These are phyloP conservation scores for Episyrphus balteatus DNA, from an alignment of 1,140 invertebrate genomes.

Conservation along the genomic window DNA sequence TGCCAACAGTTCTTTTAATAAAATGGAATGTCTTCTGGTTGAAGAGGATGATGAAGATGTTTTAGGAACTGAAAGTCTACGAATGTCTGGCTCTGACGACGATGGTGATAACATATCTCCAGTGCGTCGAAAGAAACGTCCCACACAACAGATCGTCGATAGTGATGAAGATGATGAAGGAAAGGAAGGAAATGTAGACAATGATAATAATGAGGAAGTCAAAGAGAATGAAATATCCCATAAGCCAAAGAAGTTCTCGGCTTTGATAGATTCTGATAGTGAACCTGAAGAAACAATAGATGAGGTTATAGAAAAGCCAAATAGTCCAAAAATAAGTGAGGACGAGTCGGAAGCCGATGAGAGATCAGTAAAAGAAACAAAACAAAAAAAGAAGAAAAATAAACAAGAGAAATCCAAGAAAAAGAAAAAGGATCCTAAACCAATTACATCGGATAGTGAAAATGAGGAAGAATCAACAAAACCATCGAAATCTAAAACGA, in stretches of 20 bases:
- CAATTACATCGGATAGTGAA: conserved; percentile 8
- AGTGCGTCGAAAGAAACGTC: conserved; percentile 7
- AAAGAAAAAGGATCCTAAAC: conserved; percentile 15
- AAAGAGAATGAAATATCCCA: neutral
- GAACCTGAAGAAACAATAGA: conserved; percentile 2
- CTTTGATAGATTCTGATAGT: conserved; percentile 17
- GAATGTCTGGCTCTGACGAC: conserved; percentile 28
- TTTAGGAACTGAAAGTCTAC: conserved; percentile 21
- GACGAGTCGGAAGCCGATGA: conserved; percentile 7
- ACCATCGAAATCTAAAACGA: neutral
- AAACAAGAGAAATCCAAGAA: conserved; percentile 2
- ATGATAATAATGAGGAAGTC: conserved; percentile 6
- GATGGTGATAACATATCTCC: neutral
- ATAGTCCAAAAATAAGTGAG: neutral
- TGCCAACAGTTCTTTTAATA: too few species aligned
- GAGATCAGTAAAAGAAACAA: neutral
- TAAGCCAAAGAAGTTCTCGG: conserved; percentile 11
- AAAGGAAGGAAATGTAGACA: conserved; percentile 4
- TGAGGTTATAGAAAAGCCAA: neutral
- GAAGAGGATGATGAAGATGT: conserved; percentile 19
- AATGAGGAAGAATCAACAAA: conserved; percentile 4
- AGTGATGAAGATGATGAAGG: neutral
- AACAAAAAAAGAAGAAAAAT: conserved; percentile 12
- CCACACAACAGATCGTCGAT: neutral
- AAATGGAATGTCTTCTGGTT: too few species aligned